Base-by-base conservation (phyloP, 1,140 invertebrate genomes). In the Cryptotermes secundus region DNA sequence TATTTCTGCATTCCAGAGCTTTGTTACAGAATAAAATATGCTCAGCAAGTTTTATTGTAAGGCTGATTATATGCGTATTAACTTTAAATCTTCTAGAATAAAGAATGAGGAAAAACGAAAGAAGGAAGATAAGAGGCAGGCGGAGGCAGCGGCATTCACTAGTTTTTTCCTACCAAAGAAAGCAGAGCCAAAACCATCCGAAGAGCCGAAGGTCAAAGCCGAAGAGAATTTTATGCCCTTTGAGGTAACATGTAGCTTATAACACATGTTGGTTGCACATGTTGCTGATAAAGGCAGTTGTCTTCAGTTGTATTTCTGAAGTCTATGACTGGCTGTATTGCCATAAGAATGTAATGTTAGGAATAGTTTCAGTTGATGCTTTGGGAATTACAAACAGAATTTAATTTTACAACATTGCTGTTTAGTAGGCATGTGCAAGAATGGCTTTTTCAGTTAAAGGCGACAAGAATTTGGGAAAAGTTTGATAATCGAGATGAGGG, bases 111-210 rank as follows among this genome's bases (percentile, higher is more conserved):
- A 93, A 86, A 93, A 91, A 86, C 87, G 92, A 84, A 92, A 94
- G 86, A 92, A 93, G 86, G 92, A 93, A 88, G 92, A 94, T 87
- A 93, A 94, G 88, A 95, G 94, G 87, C 92, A 94, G 85, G 96
- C 96, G 87, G 92, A 93, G 2, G 94, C 94, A 16, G 93, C 93
- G 72, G 94, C 93, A 36, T 96, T 97, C 88, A 93, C 91, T 1
- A 96, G 94, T 86, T 97, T 97, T 88, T 97, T 96, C 89, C 93
- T 95, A 24, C 88, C 93, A 24, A 94, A 94, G 88, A 95, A 95
- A 87, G 86, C 87, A n/a, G 87, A 88, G 34, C 24, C 85, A 45
- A 85, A 89, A 85, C 83, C 86, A 86, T 83, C 53, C 34, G 90
- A 92, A 45, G 90, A 90, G 87, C 88, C 79, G 82, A 88, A 88